Evolutionary conservation across 2,113 vertebrate genomes (phyloP).

Genomic region (Kryptolebias marmoratus): DNA sequence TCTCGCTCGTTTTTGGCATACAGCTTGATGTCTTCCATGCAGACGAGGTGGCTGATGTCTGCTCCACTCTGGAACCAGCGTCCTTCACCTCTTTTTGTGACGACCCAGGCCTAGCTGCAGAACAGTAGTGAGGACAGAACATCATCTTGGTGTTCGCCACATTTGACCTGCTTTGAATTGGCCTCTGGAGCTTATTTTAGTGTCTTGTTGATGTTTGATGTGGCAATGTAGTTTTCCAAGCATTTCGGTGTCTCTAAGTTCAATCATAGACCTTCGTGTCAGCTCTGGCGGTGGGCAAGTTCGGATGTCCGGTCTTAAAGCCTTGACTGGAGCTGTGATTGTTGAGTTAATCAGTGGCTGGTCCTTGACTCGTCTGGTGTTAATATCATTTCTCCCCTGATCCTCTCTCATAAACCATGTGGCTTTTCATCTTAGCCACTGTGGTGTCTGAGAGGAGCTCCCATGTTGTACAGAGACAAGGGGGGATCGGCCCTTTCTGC

Average conservation of each 20-base stretch:
- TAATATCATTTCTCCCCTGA: not conserved
- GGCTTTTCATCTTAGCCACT: not conserved
- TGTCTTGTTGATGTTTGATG: not conserved
- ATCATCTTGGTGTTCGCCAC: too few relatives aligned
- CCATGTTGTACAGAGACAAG: too few relatives aligned
- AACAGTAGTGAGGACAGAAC: too few relatives aligned
- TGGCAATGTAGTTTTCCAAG: not conserved
- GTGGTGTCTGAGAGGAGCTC: too few relatives aligned
- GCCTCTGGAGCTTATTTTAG: not conserved
- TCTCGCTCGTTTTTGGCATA: too few relatives aligned
- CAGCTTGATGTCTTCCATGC: too few relatives aligned
- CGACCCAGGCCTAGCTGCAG: not conserved
- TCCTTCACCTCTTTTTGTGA: not conserved
- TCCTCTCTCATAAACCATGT: not conserved
- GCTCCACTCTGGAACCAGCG: too few relatives aligned
- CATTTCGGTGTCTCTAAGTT: not conserved
- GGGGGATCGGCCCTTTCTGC: too few relatives aligned
- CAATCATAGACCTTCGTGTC: too few relatives aligned
- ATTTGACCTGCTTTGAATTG: not conserved
- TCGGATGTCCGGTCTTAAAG: not conserved
- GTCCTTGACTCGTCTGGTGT: not conserved
- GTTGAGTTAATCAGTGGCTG: not conserved
- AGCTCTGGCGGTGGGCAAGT: too few relatives aligned
- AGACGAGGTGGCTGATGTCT: too few relatives aligned
- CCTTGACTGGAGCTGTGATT: not conserved